Conservation (phyloP, 2,113 vertebrate genomes). For the Egretta garzetta region DNA sequence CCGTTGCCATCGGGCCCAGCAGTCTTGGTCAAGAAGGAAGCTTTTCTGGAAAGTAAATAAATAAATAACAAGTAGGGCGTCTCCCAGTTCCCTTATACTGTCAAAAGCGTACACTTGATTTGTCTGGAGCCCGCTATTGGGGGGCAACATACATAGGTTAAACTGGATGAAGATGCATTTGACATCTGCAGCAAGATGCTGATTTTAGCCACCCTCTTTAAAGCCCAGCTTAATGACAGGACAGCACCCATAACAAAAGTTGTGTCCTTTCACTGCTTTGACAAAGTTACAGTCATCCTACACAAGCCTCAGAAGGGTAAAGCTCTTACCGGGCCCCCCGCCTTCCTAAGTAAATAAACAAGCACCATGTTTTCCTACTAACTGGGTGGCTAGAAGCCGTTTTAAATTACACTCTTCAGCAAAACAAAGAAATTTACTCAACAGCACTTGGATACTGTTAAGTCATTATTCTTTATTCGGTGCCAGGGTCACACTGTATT, state of each 20-base stretch:
- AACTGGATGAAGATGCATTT: background rate
- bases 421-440: too few relatives aligned
- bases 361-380: background rate
- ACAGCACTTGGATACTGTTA: too few relatives aligned
- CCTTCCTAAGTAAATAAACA: background rate
- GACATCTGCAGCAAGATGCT: background rate
- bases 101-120: accelerated
- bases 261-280: background rate
- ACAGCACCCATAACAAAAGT: background rate
- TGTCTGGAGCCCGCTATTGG: accelerated
- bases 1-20: background rate
- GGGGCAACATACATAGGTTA: accelerated
- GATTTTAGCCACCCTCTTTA: background rate
- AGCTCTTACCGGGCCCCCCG: background rate
- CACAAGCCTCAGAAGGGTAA: background rate
- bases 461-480: too few relatives aligned
- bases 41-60: background rate
- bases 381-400: background rate
- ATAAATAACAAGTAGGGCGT: background rate
- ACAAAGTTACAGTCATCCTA: background rate
- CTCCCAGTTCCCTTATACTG: background rate
- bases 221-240: background rate
- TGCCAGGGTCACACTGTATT: too few relatives aligned
- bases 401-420: background rate
- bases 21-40: background rate